A percentile compares a stretch with the other conserved stretches of the same genome.
Evolutionary conservation across 1,140 invertebrate genomes (phyloP).

Genomic region (Pseudomyrmex pallidus): DNA sequence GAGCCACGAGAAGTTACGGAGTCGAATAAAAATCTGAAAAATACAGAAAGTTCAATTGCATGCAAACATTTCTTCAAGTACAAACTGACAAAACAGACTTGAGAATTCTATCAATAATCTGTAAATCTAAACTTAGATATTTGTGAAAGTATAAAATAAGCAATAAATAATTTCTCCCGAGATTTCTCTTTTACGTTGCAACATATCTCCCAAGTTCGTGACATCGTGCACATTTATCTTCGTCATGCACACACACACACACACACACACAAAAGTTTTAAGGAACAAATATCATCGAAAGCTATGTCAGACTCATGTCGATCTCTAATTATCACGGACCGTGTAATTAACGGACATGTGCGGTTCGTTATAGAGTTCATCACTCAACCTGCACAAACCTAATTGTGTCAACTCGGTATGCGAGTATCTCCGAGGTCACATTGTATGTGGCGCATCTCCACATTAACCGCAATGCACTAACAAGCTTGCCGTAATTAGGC

Average conservation of each 20-base stretch:
- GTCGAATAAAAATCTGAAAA: not conserved
- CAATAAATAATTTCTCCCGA: not conserved
- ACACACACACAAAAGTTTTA: conserved; percentile 29
- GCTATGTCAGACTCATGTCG: not conserved
- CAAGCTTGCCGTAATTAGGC: conserved; percentile 30
- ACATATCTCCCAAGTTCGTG: not conserved
- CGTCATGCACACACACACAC: not conserved
- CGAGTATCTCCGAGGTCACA: conserved; percentile 2
- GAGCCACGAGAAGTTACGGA: not conserved
- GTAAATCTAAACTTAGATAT: not conserved
- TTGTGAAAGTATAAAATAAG: not conserved
- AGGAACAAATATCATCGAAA: not conserved
- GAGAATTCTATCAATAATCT: not conserved
- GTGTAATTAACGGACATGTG: conserved; percentile 19
- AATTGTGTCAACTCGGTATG: conserved; percentile 29
- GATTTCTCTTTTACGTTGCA: not conserved
- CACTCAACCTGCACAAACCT: not conserved
- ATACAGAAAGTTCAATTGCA: not conserved
- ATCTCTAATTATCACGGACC: conserved; percentile 29
- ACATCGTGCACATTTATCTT: conserved; percentile 33
- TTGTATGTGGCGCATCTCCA: not conserved
- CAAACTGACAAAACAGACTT: not conserved
- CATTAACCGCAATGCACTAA: conserved; percentile 17
- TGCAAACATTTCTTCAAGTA: not conserved
- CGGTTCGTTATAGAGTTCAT: conserved; percentile 30